A percentile compares a stretch with the other conserved stretches of the same genome.
phyloP scores from a whole-genome alignment of 2,113 vertebrate species.

The Pygathrix nemaeus region DNA sequence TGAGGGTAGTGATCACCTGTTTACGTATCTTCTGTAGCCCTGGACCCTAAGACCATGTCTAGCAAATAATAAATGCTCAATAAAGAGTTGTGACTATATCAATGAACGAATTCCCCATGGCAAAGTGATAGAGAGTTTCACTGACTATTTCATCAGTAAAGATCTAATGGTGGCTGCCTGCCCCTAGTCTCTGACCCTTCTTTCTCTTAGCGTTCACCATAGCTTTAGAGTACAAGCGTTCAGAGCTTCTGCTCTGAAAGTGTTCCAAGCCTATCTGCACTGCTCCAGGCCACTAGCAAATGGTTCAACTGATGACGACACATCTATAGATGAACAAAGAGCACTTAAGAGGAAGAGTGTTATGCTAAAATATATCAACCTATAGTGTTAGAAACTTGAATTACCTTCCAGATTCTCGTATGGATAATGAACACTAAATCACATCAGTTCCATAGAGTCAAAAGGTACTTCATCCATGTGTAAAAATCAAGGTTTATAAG shows the following conservation, averaged over 20 bases:
- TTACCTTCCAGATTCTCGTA: background rate
- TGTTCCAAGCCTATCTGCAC: background rate
- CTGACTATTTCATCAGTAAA: background rate
- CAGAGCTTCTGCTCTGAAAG: background rate
- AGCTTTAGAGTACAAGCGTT: too few relatives aligned
- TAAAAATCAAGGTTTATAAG: background rate
- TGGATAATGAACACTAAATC: background rate
- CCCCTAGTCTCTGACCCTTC: background rate
- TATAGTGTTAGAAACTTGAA: background rate
- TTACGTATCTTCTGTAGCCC: background rate
- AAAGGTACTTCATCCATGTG: background rate
- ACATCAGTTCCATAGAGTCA: background rate
- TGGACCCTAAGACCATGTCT: background rate
- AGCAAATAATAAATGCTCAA: background rate
- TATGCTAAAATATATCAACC: background rate
- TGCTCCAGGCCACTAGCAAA: background rate
- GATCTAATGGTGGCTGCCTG: background rate
- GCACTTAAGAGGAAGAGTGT: background rate
- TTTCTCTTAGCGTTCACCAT: background rate
- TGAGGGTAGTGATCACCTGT: background rate
- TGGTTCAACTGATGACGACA: background rate
- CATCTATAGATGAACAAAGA: background rate
- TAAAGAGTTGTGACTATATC: background rate
- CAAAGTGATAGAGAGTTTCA: background rate
- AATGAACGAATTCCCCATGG: background rate